Conservation (phyloP, 2,797 vertebrate species). For the Leptodactylus fallax region DNA sequence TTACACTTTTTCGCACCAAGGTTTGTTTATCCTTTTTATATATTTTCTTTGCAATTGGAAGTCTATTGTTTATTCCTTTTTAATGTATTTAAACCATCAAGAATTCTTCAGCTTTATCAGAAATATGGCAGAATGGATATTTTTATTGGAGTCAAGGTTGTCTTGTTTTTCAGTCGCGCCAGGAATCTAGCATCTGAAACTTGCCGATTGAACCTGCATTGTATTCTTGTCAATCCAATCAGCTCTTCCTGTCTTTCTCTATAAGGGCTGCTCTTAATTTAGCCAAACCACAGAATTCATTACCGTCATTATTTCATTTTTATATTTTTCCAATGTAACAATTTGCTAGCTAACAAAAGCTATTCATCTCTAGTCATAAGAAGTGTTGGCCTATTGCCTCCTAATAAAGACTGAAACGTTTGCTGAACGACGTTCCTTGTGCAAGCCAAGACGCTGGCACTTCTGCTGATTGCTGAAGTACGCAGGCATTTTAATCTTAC, state of each 20-base stretch:
- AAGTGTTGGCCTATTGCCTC: conserved; percentile 1
- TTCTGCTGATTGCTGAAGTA: conserved; percentile 18
- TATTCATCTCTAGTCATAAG: neutral
- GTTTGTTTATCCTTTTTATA: no score
- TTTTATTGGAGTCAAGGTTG: neutral
- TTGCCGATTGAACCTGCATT: conserved; percentile 12
- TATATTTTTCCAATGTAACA: neutral
- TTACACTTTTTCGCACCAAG: no score
- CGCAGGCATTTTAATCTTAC: neutral
- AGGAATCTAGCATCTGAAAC: neutral
- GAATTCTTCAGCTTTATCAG: neutral
- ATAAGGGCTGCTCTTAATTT: neutral
- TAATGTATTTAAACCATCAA: no score
- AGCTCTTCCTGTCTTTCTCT: neutral
- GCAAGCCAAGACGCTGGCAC: neutral
- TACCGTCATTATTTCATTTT: conserved; percentile 12
- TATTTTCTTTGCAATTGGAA: no score
- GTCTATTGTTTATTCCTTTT: no score
- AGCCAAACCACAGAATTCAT: neutral
- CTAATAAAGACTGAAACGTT: conserved; percentile 5
- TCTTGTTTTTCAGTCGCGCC: neutral
- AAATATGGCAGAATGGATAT: neutral
- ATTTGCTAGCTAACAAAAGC: conserved; percentile 16
- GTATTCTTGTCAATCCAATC: neutral
- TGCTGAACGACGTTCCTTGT: neutral